Evolutionary conservation across 2,113 vertebrate species (phyloP).

Genomic region (Ceratotherium simum): DNA sequence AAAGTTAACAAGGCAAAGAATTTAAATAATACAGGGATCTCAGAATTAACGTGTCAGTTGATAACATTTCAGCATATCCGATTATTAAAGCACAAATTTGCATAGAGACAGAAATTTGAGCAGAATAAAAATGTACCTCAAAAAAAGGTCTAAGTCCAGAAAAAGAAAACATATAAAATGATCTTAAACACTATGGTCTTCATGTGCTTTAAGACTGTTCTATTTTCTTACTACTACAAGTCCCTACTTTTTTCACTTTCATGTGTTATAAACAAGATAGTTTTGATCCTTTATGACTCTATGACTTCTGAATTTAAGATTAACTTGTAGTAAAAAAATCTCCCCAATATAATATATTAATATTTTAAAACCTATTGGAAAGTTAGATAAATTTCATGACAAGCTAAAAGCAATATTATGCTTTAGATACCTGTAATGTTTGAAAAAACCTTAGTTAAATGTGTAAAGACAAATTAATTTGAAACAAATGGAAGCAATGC

Average conservation of each 20-base stretch:
- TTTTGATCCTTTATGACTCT: not conserved
- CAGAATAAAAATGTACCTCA: not conserved
- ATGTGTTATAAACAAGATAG: not conserved
- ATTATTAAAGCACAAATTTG: not conserved
- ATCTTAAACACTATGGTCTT: not conserved
- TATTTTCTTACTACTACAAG: not conserved
- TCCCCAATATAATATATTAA: not conserved
- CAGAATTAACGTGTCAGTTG: not conserved
- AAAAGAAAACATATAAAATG: not conserved
- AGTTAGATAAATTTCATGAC: not conserved
- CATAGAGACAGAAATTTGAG: not conserved
- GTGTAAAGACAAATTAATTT: not conserved
- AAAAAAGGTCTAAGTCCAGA: not conserved
- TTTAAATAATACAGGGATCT: not conserved
- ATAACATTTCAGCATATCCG: constrained; percentile 16
- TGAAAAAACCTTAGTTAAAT: not conserved
- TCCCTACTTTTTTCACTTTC: not conserved
- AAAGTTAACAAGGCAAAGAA: constrained; percentile 4
- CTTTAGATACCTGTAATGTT: not conserved
- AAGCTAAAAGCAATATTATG: not conserved
- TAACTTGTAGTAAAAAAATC: not conserved
- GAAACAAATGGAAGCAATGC: not conserved
- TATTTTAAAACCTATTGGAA: constrained; percentile 14
- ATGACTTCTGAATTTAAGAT: not conserved
- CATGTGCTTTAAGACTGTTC: not conserved